Conservation (phyloP, 1,140 invertebrate genomes). For the Lepidurus packardi region DNA sequence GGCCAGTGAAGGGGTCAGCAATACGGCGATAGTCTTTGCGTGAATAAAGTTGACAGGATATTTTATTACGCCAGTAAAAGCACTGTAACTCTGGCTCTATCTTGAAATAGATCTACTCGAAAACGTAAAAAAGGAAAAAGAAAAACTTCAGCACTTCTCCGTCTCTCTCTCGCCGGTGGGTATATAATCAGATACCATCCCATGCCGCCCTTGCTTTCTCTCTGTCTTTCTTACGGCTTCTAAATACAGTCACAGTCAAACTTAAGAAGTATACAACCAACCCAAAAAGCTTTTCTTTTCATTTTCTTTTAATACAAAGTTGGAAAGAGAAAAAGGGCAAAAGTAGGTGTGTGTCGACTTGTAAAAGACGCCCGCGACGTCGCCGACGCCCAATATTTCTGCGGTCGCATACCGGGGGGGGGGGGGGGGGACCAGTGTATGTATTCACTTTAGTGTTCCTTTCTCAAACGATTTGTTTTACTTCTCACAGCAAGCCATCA, state of each 20-base stretch:
- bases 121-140: background rate
- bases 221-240: too few relatives aligned
- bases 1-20: conserved; percentile 4
- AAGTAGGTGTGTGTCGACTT: conserved; percentile 1
- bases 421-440: background rate
- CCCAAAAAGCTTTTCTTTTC: background rate
- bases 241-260: too few relatives aligned
- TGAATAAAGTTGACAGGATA: conserved; percentile 22
- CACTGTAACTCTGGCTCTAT: background rate
- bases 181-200: conserved; percentile 5
- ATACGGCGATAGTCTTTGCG: conserved; percentile 17
- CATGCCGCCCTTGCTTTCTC: background rate
- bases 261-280: background rate
- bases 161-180: background rate
- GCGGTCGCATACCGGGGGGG: background rate
- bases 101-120: conserved; percentile 13
- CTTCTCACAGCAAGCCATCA: background rate
- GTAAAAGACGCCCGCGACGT: conserved; percentile 1
- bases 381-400: background rate
- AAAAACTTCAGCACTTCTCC: background rate
- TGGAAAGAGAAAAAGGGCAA: background rate
- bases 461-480: background rate
- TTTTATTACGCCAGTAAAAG: conserved; percentile 11
- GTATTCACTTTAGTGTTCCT: background rate
- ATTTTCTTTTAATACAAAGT: background rate